Evolutionary conservation across 2,797 vertebrate species (phyloP).

Genomic region (Denticeps clupeoides): DNA sequence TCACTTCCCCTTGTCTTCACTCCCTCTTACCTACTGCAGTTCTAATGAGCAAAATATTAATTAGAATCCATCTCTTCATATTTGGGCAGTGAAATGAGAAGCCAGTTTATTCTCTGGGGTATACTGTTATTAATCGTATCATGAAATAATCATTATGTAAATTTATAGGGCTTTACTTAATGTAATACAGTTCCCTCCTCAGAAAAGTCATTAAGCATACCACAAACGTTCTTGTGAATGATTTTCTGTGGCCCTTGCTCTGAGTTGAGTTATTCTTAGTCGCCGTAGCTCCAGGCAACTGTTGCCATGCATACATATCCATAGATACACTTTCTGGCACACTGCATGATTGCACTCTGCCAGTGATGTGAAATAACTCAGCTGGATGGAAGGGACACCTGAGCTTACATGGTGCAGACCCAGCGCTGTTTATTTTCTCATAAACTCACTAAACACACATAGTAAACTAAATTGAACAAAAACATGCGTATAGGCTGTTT

Average conservation of each 20-base stretch:
- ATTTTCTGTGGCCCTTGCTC: slow-evolving; percentile 46
- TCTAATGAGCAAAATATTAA: slow-evolving; percentile 19
- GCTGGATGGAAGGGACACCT: too few species aligned
- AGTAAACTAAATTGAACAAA: too few species aligned
- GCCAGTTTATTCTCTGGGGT: slow-evolving; percentile 37
- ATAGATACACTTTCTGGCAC: slow-evolving; percentile 52
- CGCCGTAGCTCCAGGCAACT: slow-evolving; percentile 69
- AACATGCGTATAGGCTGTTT: slow-evolving; percentile 12
- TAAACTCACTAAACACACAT: too few species aligned
- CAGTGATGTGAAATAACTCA: not conserved
- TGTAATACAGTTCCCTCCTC: slow-evolving; percentile 44
- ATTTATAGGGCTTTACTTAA: slow-evolving; percentile 47
- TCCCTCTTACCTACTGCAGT: slow-evolving; percentile 2
- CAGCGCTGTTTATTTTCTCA: too few species aligned
- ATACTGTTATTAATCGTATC: slow-evolving; percentile 47
- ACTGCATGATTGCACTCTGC: slow-evolving; percentile 26
- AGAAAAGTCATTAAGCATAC: slow-evolving; percentile 52
- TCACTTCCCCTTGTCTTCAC: not conserved
- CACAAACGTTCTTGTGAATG: slow-evolving; percentile 56
- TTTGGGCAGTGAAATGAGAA: slow-evolving; percentile 15
- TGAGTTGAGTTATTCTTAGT: slow-evolving; percentile 70
- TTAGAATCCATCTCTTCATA: slow-evolving; percentile 17
- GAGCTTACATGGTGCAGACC: too few species aligned
- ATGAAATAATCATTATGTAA: slow-evolving; percentile 54
- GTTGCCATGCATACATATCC: slow-evolving; percentile 69